These are phyloP conservation scores for Acanthosoma haemorrhoidale DNA, from an alignment of 2,888 invertebrate species.

Conservation along the genomic window DNA sequence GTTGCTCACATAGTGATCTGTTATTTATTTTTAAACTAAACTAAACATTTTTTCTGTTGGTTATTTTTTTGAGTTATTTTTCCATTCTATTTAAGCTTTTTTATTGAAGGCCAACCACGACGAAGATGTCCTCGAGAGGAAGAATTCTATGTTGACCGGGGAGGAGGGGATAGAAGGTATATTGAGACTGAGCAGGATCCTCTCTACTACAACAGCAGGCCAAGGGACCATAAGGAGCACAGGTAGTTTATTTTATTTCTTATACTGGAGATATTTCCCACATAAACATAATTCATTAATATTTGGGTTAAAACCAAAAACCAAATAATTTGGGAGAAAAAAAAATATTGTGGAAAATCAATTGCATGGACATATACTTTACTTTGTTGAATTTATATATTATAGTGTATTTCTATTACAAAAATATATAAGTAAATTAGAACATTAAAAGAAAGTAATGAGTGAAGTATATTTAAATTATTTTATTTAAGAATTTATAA, in stretches of 20 bases:
- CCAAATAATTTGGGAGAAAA: not conserved
- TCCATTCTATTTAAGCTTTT: not conserved
- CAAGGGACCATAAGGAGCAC: constrained; percentile 56
- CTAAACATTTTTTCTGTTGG: not conserved
- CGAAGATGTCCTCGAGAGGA: constrained; percentile 32
- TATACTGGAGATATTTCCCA: not conserved
- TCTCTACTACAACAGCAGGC: constrained; percentile 83
- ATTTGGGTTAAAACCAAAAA: too few relatives aligned
- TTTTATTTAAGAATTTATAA: not conserved
- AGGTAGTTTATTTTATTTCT: constrained; percentile 46
- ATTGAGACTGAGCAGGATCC: constrained; percentile 59
- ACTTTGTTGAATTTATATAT: too few relatives aligned
- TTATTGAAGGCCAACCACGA: constrained; percentile 34
- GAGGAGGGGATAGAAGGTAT: constrained; percentile 48
- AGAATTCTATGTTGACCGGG: constrained; percentile 45
- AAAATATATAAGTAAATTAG: too few relatives aligned
- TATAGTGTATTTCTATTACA: too few relatives aligned
- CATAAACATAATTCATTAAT: constrained; percentile 41
- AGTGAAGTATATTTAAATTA: too few relatives aligned
- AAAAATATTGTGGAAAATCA: not conserved
- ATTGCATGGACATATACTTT: not conserved
- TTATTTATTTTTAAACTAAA: too few relatives aligned
- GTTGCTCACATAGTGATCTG: too few relatives aligned
- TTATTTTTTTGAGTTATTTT: not conserved
- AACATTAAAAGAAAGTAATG: too few relatives aligned